These are phyloP conservation scores for Ellobium chinense DNA, from an alignment of 2,888 invertebrate genomes.

Conservation along the genomic window DNA sequence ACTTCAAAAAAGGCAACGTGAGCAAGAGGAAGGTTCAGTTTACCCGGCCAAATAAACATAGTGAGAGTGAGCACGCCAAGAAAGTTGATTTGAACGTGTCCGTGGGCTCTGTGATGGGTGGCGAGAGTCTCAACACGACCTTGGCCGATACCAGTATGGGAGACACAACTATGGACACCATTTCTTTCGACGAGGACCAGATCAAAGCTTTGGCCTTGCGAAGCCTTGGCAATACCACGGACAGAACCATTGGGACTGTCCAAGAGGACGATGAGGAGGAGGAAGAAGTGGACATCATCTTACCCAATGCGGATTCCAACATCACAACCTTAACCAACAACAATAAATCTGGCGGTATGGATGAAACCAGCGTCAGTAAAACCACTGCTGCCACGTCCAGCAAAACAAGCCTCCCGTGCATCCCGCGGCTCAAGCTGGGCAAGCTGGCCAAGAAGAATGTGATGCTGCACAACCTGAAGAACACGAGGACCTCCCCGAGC, in stretches of 20 bases:
- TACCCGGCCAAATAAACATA: background rate
- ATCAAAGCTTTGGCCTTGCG: background rate
- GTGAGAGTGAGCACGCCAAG: too few species aligned
- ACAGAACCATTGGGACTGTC: background rate
- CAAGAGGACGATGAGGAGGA: background rate
- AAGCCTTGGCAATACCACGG: background rate
- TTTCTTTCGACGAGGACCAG: constrained; percentile 54
- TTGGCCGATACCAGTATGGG: constrained; percentile 14
- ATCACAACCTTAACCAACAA: background rate
- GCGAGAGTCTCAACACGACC: constrained; percentile 23
- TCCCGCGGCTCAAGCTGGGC: constrained; percentile 50
- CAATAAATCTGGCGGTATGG: too few species aligned
- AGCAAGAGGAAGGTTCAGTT: constrained; percentile 46
- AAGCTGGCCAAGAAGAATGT: constrained; percentile 44
- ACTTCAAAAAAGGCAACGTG: constrained; percentile 37
- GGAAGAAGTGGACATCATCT: too few species aligned
- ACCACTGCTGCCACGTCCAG: background rate
- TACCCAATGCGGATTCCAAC: background rate
- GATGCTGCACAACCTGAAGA: constrained; percentile 42
- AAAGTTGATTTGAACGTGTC: background rate
- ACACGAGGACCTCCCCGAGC: background rate
- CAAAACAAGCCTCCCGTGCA: constrained; percentile 6
- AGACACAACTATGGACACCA: background rate
- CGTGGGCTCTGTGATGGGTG: background rate
- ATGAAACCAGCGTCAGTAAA: too few species aligned